Base-by-base conservation (phyloP, 2,797 vertebrate genomes). In the Pangasius djambal region DNA sequence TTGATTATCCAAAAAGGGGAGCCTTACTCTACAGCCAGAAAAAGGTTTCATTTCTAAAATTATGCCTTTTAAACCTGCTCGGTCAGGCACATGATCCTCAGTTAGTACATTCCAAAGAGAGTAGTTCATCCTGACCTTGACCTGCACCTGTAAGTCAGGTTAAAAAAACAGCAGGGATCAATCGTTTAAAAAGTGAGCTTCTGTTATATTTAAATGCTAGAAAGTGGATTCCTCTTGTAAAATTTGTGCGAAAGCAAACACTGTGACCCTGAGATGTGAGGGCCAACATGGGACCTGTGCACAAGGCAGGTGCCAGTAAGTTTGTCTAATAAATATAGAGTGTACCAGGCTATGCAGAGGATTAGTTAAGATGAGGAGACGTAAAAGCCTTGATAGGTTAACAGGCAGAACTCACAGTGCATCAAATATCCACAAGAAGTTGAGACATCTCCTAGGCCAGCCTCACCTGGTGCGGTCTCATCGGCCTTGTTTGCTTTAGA, bases 1-100 rank as follows among this genome's bases (percentile, higher is more conserved):
- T 50, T 87, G 74, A 52, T 79, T 79, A 31, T 50, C 6, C 57
- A 63, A 81, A 79, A 55, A 34, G 15, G 48, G 4, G 77, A 79
- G 57, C 40, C 55, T 31, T n/a, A n/a, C n/a, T 52, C 25, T 79
- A 55, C 77, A 55, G 78, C 22, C 48, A 57, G 52, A 57, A 81
- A 77, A 77, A 22, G 13, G 16, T 81, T 81, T 34, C 52, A 81
- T 79, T 77, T 77, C 22, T 79, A 18, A 55, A 79, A 82, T 82
- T 13, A 61, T 40, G 12, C 5, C 78, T 61, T 25, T 59, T 25
- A 59, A 37, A 59, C 31, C 2, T 59, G 78, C 55, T 59, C 78
- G 2, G 20, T 37, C 78, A 59, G 55, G 52, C 55, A 81, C 37
- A 81, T 25, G 52, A 81, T 81, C 31, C 18, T 12, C 78, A 59